A percentile compares a stretch with the other conserved stretches of the same genome.
phyloP scores from a whole-genome alignment of 2,888 invertebrate species.

The Amphipoea oculea region DNA sequence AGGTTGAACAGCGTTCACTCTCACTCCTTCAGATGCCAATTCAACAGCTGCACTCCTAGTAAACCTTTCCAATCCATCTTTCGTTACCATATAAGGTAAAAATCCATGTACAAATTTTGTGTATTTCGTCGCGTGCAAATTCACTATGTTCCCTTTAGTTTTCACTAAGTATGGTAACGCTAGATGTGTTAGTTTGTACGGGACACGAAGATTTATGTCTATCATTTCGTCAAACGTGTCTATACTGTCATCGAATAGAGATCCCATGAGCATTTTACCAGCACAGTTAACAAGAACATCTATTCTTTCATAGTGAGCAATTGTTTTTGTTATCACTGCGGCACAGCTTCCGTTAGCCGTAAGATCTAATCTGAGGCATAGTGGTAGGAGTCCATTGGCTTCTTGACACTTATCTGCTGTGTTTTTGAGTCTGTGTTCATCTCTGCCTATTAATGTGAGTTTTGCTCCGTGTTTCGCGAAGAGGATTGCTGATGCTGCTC shows the following conservation, averaged over 20 bases:
- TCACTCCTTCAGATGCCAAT: constrained; percentile 70
- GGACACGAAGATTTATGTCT: constrained; percentile 94
- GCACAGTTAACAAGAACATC: constrained; percentile 96
- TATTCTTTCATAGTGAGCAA: constrained; percentile 92
- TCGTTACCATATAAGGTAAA: constrained; percentile 70
- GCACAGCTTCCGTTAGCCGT: constrained; percentile 91
- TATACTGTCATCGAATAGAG: constrained; percentile 94
- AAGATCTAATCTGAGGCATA: constrained; percentile 89
- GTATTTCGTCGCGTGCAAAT: constrained; percentile 96
- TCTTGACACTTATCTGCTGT: constrained; percentile 71
- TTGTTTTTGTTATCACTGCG: constrained; percentile 91
- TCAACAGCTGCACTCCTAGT: constrained; percentile 75
- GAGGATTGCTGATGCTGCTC: constrained; percentile 76
- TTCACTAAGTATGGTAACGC: constrained; percentile 94
- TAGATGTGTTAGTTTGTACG: constrained; percentile 94
- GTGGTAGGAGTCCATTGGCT: constrained; percentile 66
- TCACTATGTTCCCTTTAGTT: constrained; percentile 95
- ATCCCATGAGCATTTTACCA: constrained; percentile 92
- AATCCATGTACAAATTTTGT: constrained; percentile 77
- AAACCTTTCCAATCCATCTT: constrained; percentile 73
- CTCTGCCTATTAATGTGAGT: constrained; percentile 78
- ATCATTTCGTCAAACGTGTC: constrained; percentile 95
- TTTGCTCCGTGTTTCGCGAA: constrained; percentile 77
- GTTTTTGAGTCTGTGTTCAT: constrained; percentile 73
- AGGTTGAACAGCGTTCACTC: constrained; percentile 75